Base-by-base conservation (phyloP, 2,113 vertebrate species). In the Rostratula benghalensis region DNA sequence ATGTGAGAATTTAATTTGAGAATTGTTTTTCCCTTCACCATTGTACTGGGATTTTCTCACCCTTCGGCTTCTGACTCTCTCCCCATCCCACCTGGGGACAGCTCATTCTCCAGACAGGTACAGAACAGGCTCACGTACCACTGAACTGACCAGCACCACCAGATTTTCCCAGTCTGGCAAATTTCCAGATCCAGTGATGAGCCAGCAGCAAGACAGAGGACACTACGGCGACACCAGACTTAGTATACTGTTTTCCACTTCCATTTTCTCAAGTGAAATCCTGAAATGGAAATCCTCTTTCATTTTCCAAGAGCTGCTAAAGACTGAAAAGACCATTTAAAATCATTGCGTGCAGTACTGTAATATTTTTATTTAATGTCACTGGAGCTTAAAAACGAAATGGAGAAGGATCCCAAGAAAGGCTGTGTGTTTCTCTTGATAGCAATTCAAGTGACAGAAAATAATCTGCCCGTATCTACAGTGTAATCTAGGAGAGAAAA, bases 81-180 rank as follows among this genome's bases (percentile, higher is more conserved):
- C 25, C 15, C 37, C 28, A 23, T 19, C 20, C 7, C 33, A 23
- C 37, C 2, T 10, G 1, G 6, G 9, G 21, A 17, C 21, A 22
- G 46, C 14, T 84, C 41, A 53, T 78, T 61, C 70, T 45, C 48
- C 46, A 48, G 45, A 77, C 81, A 88, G 86, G 83, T 45, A 88
- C 35, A 87, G 51, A 91, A 39, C 65, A 89, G 91, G 68, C 85
- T 89, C 84, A 76, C 43, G 8, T 63, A 56, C 37, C 71, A 86
- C 63, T 73, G 61, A 89, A 61, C 70, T 86, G 87, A 94, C 73
- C 94, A 68, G 89, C 46, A 9, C 54, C 60, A 78, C 54, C 83
- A 95, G 80, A 71, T 83, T 78, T 88, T 80, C 91, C 45, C 16
- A 35, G 39, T 18, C 46, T 27, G 69, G 74, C 46, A 85, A 45